A percentile compares a stretch with the other conserved stretches of the same genome.
Evolutionary conservation across 2,113 vertebrate genomes (phyloP).

Genomic region (Thalassarche chlororhynchos): DNA sequence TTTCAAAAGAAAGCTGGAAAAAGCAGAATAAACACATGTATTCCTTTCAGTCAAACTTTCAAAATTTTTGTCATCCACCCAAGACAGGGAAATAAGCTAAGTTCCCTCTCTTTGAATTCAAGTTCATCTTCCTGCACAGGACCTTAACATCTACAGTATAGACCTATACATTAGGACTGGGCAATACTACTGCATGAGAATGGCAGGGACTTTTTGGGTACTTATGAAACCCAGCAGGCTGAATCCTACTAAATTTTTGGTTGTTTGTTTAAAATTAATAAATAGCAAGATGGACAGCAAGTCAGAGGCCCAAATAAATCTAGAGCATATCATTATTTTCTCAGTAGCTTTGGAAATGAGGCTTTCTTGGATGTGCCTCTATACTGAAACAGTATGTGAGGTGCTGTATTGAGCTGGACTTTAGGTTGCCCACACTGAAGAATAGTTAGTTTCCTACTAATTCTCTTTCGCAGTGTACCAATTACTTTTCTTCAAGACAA

Average conservation of each 20-base stretch:
- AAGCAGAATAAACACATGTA: background rate
- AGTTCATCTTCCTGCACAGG: background rate
- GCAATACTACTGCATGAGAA: background rate
- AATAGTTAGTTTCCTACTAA: background rate
- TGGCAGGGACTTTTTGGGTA: background rate
- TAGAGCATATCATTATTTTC: background rate
- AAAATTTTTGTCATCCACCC: background rate
- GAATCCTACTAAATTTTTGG: background rate
- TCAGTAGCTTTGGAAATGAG: background rate
- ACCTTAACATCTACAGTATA: background rate
- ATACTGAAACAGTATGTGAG: background rate
- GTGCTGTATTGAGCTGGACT: background rate
- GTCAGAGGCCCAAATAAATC: background rate
- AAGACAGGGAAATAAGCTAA: background rate
- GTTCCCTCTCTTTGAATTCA: background rate
- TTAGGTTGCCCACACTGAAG: background rate
- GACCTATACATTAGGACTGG: background rate
- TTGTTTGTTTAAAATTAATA: background rate
- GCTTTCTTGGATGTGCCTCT: background rate
- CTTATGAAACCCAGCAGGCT: background rate
- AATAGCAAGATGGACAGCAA: background rate
- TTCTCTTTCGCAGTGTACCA: background rate
- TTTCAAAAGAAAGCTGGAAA: background rate
- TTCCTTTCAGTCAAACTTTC: background rate
- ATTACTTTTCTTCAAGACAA: background rate